Base-by-base conservation (phyloP, 2,888 invertebrate species). In the Bimastos eiseni region DNA sequence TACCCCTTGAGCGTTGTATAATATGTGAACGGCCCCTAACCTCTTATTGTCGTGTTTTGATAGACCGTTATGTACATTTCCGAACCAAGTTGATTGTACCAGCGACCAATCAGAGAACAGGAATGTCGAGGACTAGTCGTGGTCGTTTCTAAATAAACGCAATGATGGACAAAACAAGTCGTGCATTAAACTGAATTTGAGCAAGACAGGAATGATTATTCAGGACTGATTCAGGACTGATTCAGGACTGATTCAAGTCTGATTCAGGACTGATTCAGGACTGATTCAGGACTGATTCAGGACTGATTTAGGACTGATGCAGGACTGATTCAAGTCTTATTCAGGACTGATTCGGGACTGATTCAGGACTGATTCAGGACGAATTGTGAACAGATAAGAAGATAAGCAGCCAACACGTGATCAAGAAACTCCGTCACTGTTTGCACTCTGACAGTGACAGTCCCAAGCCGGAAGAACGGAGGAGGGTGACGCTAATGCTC, bases 41-140 rank as follows among this genome's bases (percentile, higher is more conserved):
- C 44, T 34, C 34, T 70, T 70, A 90, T 90, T 19, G 37, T 90
- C 37, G 19, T 44, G 41, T 49, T 41, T 17, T 41, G 44, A 34
- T 91, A 33, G 41, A 13, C 21, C n/a, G 41, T 44, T 55, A 91
- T 44, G 33, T 91, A n/a, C 41, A 91, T 21, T 34, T 91, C 90
- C 34, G 91, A 91, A 55, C 91, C 91, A 49, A 91, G 41, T n/a
- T 91, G 21, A 88, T 91, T 91, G 90, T 91, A 91, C 91, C 91
- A 91, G 88, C 15, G 30, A 41, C 91, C 91, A 88, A 89, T 41
- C 38, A 91, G 83, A 36, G 24, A 55, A 49, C 86, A 86, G 21
- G 34, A 11, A 86, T 1, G 36, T n/a, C 36, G 37, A 86, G 86
- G 86, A 86, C 91, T 83, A 37, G 70, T 55, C 21, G 36, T 55